Percentiles rank a stretch among this genome's conserved stretches.
These are phyloP conservation scores for Melolontha melolontha DNA, from an alignment of 2,888 invertebrate genomes.

Conservation along the genomic window DNA sequence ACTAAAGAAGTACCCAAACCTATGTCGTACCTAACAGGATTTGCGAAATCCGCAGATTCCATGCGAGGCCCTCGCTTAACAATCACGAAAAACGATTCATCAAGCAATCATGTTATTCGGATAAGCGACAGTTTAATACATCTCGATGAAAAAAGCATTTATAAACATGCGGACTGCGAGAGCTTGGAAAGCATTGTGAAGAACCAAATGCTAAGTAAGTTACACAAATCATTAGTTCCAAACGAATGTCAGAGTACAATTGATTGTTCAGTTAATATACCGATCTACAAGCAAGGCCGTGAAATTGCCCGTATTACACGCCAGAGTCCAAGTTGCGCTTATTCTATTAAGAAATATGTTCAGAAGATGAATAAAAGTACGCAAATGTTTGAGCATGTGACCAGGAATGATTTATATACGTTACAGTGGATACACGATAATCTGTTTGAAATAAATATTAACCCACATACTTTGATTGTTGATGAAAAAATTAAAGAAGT, in stretches of 20 bases:
- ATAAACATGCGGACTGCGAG: constrained; percentile 9
- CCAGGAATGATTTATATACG: constrained; percentile 55
- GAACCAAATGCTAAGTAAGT: constrained; percentile 8
- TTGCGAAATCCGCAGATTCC: constrained; percentile 1
- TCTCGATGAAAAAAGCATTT: constrained; percentile 34
- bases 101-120: constrained; percentile 28
- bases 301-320: constrained; percentile 41
- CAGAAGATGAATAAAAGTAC: constrained; percentile 46
- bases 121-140: constrained; percentile 39
- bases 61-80: not conserved
- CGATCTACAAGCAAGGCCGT: constrained; percentile 41
- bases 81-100: not conserved
- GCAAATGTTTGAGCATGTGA: constrained; percentile 57
- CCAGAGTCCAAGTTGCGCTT: constrained; percentile 30
- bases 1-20: not conserved
- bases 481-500: constrained; percentile 54
- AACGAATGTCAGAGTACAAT: constrained; percentile 10
- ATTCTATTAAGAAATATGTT: constrained; percentile 28
- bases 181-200: constrained; percentile 27
- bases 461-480: constrained; percentile 54
- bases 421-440: constrained; percentile 58
- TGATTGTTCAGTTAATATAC: constrained; percentile 19
- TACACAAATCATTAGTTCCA: constrained; percentile 1
- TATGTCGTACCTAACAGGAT: not conserved
- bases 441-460: constrained; percentile 55